Evolutionary conservation across 2,888 invertebrate species (phyloP).

Genomic region (Augochlorella aurata): DNA sequence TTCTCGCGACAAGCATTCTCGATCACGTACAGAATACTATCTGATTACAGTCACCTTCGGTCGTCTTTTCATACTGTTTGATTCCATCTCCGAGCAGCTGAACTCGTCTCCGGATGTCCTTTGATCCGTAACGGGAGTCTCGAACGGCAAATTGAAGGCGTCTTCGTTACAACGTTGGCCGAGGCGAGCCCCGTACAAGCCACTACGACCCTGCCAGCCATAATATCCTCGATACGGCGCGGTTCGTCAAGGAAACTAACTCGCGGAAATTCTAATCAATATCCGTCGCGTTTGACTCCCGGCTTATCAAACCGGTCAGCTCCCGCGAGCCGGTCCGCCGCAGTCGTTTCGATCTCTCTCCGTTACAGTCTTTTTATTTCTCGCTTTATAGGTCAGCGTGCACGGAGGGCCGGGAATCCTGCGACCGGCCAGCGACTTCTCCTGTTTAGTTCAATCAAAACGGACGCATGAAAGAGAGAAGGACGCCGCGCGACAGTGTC

Average conservation of each 20-base stretch:
- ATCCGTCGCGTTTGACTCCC: not conserved
- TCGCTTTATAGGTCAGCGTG: not conserved
- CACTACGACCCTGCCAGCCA: too few relatives aligned
- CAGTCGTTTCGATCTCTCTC: not conserved
- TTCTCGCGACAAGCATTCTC: conserved; percentile 44
- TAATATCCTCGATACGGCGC: not conserved
- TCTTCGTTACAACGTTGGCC: too few relatives aligned
- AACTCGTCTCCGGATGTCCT: not conserved
- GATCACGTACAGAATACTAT: conserved; percentile 51
- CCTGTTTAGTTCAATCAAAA: not conserved
- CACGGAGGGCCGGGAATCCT: not conserved
- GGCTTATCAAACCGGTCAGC: not conserved
- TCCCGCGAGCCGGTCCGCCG: too few relatives aligned
- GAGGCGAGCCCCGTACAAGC: too few relatives aligned
- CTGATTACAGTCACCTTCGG: conserved; percentile 57
- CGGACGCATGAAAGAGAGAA: not conserved
- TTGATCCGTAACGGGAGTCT: not conserved
- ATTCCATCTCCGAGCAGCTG: conserved; percentile 14
- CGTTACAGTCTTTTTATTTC: not conserved
- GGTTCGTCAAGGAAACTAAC: not conserved
- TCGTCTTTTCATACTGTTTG: conserved; percentile 38
- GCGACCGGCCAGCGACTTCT: not conserved
- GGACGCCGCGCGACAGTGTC: too few relatives aligned
- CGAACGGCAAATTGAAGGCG: not conserved
- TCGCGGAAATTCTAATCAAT: not conserved